phyloP scores from a whole-genome alignment of 2,797 vertebrate genomes.

The Rhynchotus rufescens region DNA sequence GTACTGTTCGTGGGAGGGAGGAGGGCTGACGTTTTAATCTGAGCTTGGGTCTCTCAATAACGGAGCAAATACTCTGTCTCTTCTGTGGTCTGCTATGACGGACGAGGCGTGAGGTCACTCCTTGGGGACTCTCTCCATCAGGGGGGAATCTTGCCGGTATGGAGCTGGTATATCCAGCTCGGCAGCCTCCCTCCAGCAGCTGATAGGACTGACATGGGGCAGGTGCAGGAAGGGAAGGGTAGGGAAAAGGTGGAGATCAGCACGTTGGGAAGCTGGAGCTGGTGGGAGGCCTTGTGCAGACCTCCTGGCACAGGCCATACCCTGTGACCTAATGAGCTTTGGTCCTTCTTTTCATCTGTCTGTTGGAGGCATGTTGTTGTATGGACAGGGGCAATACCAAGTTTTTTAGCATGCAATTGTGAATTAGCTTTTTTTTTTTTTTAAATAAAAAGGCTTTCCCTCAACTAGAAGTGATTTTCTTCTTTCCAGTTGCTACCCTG shows the following conservation, averaged over 20 bases:
- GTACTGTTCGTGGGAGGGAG: not conserved
- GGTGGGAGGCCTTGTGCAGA: not conserved
- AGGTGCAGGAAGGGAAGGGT: not conserved
- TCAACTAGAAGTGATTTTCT: slow-evolving; percentile 1
- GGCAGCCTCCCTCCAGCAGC: not conserved
- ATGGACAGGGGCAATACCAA: accelerated
- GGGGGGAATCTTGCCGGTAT: not conserved
- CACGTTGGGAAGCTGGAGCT: not conserved
- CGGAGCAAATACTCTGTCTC: not conserved
- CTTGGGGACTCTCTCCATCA: not conserved
- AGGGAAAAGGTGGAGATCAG: too few relatives aligned
- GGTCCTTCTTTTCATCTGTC: not conserved
- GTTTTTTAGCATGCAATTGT: not conserved
- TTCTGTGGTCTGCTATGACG: not conserved
- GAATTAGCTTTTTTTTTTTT: not conserved
- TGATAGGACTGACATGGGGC: not conserved
- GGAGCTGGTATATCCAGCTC: not conserved
- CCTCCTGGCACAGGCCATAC: not conserved
- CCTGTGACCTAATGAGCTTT: not conserved
- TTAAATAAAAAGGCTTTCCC: too few relatives aligned
- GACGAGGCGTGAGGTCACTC: not conserved
- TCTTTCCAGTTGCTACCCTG: not conserved
- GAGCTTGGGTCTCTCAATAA: not conserved
- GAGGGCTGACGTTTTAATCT: not conserved
- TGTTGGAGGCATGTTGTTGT: not conserved